Percentiles rank a stretch among this genome's conserved stretches.
These are phyloP conservation scores for Pachycephus smyrnensis DNA, from an alignment of 2,888 invertebrate species.

Conservation along the genomic window DNA sequence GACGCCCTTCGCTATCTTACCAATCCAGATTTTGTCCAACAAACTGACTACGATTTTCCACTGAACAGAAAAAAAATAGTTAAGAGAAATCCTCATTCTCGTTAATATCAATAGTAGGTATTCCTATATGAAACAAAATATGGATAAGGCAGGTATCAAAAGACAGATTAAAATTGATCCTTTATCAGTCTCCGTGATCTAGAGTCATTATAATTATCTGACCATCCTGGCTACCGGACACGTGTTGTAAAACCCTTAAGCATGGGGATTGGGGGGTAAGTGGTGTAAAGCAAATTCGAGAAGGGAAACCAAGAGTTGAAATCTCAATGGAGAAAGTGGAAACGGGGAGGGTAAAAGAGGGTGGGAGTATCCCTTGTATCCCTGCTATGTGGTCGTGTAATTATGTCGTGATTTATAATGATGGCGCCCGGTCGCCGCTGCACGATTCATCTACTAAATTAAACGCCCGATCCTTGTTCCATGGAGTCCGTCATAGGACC, in stretches of 20 bases:
- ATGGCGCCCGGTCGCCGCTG: slow-evolving; percentile 46
- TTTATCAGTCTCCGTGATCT: background rate
- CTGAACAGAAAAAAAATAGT: background rate
- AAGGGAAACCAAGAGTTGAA: background rate
- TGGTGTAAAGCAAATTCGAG: background rate
- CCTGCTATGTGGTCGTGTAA: slow-evolving; percentile 46
- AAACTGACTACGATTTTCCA: background rate
- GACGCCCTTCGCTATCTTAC: background rate
- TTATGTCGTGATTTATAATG: slow-evolving; percentile 60
- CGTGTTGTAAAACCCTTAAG: background rate
- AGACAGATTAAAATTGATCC: background rate
- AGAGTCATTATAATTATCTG: background rate
- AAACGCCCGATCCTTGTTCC: slow-evolving; percentile 51
- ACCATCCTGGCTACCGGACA: background rate
- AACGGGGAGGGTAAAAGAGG: slow-evolving; percentile 10
- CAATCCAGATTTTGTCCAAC: background rate
- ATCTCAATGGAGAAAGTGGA: background rate
- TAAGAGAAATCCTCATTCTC: background rate
- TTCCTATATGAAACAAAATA: background rate
- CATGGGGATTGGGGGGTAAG: background rate
- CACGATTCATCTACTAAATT: slow-evolving; percentile 51
- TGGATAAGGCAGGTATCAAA: background rate
- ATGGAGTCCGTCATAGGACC: slow-evolving; percentile 42
- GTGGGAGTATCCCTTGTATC: slow-evolving; percentile 35
- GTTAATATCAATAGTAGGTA: background rate